These are phyloP conservation scores for Potamarius usumacintae DNA, from an alignment of 2,113 vertebrate species.

Conservation along the genomic window DNA sequence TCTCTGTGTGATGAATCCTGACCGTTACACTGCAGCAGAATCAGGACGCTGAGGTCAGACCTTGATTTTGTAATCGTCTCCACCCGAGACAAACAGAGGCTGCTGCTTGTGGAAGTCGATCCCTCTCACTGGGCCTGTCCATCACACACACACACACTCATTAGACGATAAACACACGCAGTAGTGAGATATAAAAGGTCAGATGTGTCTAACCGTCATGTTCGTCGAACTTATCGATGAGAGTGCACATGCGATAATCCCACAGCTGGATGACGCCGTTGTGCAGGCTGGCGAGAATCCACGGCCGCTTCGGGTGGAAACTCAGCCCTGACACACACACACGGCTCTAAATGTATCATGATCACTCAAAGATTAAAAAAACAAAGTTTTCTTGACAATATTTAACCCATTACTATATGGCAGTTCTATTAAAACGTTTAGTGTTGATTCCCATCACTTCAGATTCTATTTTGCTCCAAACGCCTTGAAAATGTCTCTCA, in stretches of 20 bases:
- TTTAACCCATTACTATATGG: too few relatives aligned
- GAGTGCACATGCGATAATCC: constrained; percentile 97
- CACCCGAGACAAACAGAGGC: constrained; percentile 94
- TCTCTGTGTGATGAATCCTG: neutral
- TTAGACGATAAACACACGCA: constrained; percentile 58
- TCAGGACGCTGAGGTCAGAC: constrained; percentile 61
- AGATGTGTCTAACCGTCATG: constrained; percentile 81
- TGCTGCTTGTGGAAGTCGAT: constrained; percentile 99
- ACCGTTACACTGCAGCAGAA: neutral
- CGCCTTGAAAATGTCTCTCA: too few relatives aligned
- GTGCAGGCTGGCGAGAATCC: constrained; percentile 95
- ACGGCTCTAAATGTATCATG: neutral
- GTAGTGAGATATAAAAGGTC: too few relatives aligned
- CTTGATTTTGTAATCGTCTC: constrained; percentile 98
- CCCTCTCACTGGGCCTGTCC: constrained; percentile 87
- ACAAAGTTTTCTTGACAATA: too few relatives aligned
- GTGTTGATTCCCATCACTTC: too few relatives aligned
- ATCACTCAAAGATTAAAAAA: too few relatives aligned
- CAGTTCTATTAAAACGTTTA: too few relatives aligned
- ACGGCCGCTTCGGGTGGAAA: constrained; percentile 94
- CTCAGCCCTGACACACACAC: constrained; percentile 79
- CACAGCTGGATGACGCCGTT: constrained; percentile 97
- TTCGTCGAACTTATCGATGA: constrained; percentile 97
- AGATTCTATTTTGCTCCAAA: too few relatives aligned
- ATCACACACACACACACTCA: neutral